These are phyloP conservation scores for Morpho helenor DNA, from an alignment of 2,888 invertebrate genomes.

Conservation along the genomic window DNA sequence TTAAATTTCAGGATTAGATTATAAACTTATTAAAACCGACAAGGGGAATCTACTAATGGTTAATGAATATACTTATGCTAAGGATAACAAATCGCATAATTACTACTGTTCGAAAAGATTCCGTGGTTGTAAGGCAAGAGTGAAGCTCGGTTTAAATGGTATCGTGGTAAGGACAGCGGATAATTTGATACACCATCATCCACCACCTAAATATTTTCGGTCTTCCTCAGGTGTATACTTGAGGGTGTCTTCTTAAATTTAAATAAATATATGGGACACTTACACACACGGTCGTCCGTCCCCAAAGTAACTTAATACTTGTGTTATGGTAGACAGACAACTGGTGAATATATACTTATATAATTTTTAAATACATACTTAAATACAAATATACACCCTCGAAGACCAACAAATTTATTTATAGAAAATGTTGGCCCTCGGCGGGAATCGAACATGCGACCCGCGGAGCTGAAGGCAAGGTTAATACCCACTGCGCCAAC, in stretches of 20 bases:
- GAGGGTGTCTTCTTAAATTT: constrained; percentile 5
- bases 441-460: too few species aligned
- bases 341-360: too few species aligned
- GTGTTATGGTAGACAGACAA: too few species aligned
- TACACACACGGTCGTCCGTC: neutral
- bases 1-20: constrained; percentile 17
- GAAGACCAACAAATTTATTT: too few species aligned
- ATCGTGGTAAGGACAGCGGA: constrained; percentile 6
- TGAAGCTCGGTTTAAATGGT: constrained; percentile 13
- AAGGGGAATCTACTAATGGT: constrained; percentile 34
- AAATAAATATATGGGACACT: neutral
- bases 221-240: constrained; percentile 11
- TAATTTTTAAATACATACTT: too few species aligned
- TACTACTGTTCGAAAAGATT: constrained; percentile 34
- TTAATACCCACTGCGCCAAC: too few species aligned
- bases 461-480: too few species aligned
- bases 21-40: constrained; percentile 19
- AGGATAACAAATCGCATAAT: constrained; percentile 27
- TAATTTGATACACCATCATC: constrained; percentile 9
- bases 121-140: constrained; percentile 15
- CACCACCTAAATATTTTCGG: constrained; percentile 14
- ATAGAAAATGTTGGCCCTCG: too few species aligned
- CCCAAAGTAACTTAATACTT: too few species aligned
- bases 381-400: too few species aligned
- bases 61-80: constrained; percentile 34